Evolutionary conservation across 2,888 invertebrate species (phyloP).

Genomic region (Clepsis dumicolana): DNA sequence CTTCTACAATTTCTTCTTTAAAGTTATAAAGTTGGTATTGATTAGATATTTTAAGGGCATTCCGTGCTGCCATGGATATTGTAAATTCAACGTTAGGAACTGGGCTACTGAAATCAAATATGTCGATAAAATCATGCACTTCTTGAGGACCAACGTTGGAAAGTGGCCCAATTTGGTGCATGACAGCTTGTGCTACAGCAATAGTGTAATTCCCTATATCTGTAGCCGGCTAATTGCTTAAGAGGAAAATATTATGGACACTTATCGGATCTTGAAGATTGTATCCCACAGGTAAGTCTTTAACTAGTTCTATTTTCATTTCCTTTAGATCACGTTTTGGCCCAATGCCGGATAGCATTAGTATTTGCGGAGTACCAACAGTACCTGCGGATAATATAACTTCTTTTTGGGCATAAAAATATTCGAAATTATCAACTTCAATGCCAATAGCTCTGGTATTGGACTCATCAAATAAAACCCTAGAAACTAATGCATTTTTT

Average conservation of each 20-base stretch:
- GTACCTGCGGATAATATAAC: neutral
- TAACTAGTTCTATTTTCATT: neutral
- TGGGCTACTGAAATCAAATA: neutral
- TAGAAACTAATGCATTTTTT: neutral
- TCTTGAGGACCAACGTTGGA: neutral
- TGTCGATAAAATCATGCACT: neutral
- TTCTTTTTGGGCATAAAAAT: neutral
- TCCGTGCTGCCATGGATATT: neutral
- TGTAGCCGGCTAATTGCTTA: neutral
- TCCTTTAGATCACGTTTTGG: neutral
- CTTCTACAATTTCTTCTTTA: neutral
- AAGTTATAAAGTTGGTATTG: neutral
- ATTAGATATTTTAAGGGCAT: neutral
- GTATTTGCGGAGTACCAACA: constrained; percentile 1
- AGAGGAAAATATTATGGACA: neutral
- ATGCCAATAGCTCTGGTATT: neutral
- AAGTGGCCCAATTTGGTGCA: neutral
- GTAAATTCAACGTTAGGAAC: constrained; percentile 1
- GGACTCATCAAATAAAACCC: neutral
- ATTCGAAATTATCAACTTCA: neutral
- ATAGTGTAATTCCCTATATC: neutral
- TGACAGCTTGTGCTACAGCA: neutral
- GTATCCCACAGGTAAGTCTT: constrained; percentile 1
- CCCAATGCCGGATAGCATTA: neutral
- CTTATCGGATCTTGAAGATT: constrained; percentile 7